Conservation (phyloP, 2,113 vertebrate genomes). For the Melanerpes formicivorus region DNA sequence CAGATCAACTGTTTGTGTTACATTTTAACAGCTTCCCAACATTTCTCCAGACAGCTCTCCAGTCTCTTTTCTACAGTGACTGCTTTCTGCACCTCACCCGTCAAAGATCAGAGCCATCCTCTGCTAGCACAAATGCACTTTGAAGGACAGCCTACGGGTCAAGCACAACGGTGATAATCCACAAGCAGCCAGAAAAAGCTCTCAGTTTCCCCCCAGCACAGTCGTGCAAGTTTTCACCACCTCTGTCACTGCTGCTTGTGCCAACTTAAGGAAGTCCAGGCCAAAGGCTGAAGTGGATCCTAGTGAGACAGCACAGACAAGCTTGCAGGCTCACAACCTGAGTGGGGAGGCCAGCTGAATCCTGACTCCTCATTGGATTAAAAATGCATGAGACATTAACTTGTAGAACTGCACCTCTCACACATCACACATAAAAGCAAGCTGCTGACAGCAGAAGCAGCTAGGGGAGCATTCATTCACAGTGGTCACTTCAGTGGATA, state of each 20-base stretch:
- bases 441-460: neutral
- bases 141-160: neutral
- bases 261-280: neutral
- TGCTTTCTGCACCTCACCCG: neutral
- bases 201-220: neutral
- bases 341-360: neutral
- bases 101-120: neutral
- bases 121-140: neutral
- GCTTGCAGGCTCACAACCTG: neutral
- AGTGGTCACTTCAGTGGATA: neutral
- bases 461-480: fast-evolving
- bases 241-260: neutral
- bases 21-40: neutral
- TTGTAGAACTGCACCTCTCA: neutral
- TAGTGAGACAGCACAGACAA: neutral
- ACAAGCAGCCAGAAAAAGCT: neutral
- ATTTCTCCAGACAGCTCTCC: neutral
- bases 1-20: neutral
- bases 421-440: neutral
- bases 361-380: neutral
- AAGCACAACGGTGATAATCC: slow-evolving; percentile 32
- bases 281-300: neutral
- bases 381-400: neutral
- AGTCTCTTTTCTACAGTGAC: neutral
- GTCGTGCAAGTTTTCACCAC: neutral